Evolutionary conservation across 2,797 vertebrate genomes (phyloP), one percentile per base, ranked within the genome.

Genomic region (Valencia hispanica): DNA sequence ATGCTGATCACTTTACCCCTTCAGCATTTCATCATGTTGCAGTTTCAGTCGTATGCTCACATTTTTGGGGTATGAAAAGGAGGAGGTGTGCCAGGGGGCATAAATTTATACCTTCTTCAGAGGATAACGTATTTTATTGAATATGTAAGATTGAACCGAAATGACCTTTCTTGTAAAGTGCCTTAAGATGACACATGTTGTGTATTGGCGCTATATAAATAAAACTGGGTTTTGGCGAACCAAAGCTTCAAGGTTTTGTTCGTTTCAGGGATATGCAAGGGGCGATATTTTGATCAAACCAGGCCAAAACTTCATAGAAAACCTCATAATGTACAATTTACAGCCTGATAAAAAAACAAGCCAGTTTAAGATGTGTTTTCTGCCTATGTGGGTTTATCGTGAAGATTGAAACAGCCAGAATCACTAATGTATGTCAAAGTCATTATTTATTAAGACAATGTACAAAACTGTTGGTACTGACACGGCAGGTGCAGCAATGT

Each of bases 401-500:
- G 9, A 32, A 70, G 47, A 47, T 14, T 30, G 41, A 50, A 75
- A 51, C 48, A 77, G 36, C 57, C 59, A 85, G 47, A 87, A 68
- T 75, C 59, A 90, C 65, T 82, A 72, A 81, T 14, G 66, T 77
- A 82, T 90, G 92, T 94, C 84, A 90, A 92, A 93, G 84, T 92
- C 87, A 90, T 93, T 83, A 88, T 95, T 95, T 94, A 94, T 91
- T 94, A 92, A 93, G 92, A 94, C 90, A 93, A 93, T 92, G 89
- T 95, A 95, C 93, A 96, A 95, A 95, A 95, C 93, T 90, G 91
- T 84, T 86, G 83, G 86, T 83, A 81, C 91, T 90, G 88, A 86
- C 88, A 91, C 86, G 89, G 83, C 85, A 92, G 85, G 82, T 69
- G 50, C 79, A 88, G 89, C 87, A 53, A 80, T 80, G 81, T 79